Evolutionary conservation across 2,888 invertebrate genomes (phyloP), one percentile per base, ranked within the genome.

Genomic region (Formica aserva): DNA sequence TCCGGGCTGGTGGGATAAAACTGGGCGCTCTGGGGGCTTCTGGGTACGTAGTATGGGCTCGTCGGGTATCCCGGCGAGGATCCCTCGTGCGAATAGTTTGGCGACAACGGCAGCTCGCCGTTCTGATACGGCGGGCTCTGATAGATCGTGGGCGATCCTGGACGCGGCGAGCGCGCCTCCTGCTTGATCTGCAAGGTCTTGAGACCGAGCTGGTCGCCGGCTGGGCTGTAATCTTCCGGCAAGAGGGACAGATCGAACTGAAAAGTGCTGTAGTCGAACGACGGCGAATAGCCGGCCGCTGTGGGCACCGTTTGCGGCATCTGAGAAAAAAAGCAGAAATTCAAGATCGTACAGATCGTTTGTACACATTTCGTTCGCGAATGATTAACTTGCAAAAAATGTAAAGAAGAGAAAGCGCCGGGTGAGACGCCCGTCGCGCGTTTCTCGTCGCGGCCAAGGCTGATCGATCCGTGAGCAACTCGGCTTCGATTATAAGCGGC

Each of bases 291-390:
- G 95, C 97, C 97, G 83, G 91, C 92, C 92, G 97, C 97, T 92
- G 97, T 96, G 83, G 97, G 97, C 92, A 97, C 97, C 93, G 97
- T 97, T 95, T 97, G 97, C 95, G 97, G 97, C 97, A 97, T 97
- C 97, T 97, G 96, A 15, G 95, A 96, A 88, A 89, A 91, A 65
- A 29, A 29, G 8, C 62, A 26, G n/a, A 26, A 72, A 55, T 81
- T 22, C 13, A 18, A 48, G 26, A 67, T 78, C 60, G 29, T 35
- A 52, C 13, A 48, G n/a, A 67, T 77, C 35, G n/a, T 45, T 45
- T 45, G 5, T 4, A 62, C 41, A 29, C 18, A 78, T 26, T 35
- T 48, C 60, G 57, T 83, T 67, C 62, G 67, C 52, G 60, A 32
- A 8, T 26, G 48, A 55, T 83, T 71, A 71, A 18, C 11, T 60